Evolutionary conservation across 2,113 vertebrate species (phyloP), one percentile per base, ranked within the genome.

Genomic region (Rhineura floridana): DNA sequence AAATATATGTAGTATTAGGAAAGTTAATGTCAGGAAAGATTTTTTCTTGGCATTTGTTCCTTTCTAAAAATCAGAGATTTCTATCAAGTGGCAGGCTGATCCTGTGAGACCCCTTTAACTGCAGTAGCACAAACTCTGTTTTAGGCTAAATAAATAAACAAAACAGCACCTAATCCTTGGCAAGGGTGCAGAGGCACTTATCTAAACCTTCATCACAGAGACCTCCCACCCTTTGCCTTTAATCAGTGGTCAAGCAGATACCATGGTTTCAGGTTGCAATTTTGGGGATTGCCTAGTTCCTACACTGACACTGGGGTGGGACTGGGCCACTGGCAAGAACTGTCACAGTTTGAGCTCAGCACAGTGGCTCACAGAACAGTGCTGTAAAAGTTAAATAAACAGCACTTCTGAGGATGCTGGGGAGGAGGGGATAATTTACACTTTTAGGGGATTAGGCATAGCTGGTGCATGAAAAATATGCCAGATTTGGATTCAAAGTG

Each of bases 1-100:
- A 87, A 63, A 91, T 88, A 59, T 59, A 90, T 13, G 3, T 28
- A 83, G 21, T 19, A 1, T 76, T 88, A 88, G 92, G 80, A 13
- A 87, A 89, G 73, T 81, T 93, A 91, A 90, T 92, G 84, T 91
- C 92, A 92, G 75, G 86, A 88, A 81, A 91, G 11, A 1, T 30
- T 39, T 90, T 13, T 65, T 93, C 73, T 94, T 93, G 80, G 90
- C 55, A 62, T 85, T 70, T 90, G n/a, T 75, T 73, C n/a, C 63
- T 90, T 90, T 78, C 86, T 88, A 76, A 88, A 88, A 88, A 65
- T 76, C 76, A 48, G 80, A 83, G 55, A 39, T 33, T 50, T 36
- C 28, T 72, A 25, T 62, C 59, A 77, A 63, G 59, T 30, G 23
- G 59, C 70, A 63, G 39, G 10, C 4, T 13, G 25, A 50, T 88